Evolutionary conservation across 2,797 vertebrate genomes (phyloP).

Genomic region (Poecilia velifera): DNA sequence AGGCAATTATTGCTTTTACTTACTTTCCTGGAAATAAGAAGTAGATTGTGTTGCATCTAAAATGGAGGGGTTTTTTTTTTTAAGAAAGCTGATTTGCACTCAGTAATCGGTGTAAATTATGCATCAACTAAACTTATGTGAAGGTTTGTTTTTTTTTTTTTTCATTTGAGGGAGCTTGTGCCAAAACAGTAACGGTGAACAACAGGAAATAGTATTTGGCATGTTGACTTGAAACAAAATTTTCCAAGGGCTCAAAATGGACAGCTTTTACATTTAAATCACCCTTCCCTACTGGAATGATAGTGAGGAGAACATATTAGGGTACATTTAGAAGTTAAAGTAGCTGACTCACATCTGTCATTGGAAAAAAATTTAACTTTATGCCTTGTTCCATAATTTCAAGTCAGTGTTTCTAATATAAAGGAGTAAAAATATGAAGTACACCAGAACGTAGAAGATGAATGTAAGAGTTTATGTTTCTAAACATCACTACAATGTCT

Average conservation of each 20-base stretch:
- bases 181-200: constrained; percentile 52
- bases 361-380: constrained; percentile 2
- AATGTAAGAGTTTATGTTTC: constrained; percentile 64
- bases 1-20: constrained; percentile 42
- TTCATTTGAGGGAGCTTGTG: constrained; percentile 43
- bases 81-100: background rate
- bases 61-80: background rate
- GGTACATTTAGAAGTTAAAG: constrained; percentile 21
- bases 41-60: constrained; percentile 32
- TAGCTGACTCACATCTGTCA: constrained; percentile 53
- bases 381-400: background rate
- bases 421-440: constrained; percentile 17
- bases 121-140: background rate
- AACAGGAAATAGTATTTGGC: constrained; percentile 76
- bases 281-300: constrained; percentile 55
- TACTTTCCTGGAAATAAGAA: constrained; percentile 27
- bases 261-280: constrained; percentile 78
- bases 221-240: constrained; percentile 78
- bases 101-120: background rate
- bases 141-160: constrained; percentile 16
- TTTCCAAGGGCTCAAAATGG: constrained; percentile 71
- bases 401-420: constrained; percentile 1
- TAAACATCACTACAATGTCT: constrained; percentile 58
- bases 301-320: constrained; percentile 41
- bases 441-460: constrained; percentile 51